Percentiles rank a stretch among this genome's conserved stretches.
phyloP scores from a whole-genome alignment of 2,888 invertebrate species.

The Cataglyphis altisquamis region DNA sequence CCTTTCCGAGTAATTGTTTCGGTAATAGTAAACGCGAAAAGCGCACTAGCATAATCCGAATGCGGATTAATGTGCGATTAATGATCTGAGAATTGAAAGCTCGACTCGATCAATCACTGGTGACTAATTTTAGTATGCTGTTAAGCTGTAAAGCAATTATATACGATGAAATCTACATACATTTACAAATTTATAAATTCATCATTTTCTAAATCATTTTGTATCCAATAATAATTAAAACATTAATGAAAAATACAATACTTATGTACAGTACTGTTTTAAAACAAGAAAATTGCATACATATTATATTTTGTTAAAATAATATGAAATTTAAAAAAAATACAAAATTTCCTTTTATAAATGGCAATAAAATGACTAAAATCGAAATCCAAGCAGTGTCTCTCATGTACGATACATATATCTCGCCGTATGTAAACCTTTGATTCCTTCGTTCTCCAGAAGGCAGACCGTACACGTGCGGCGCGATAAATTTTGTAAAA shows the following conservation, averaged over 20 bases:
- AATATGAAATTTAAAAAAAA: slow-evolving; percentile 2
- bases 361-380: background rate
- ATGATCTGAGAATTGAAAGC: slow-evolving; percentile 26
- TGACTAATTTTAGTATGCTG: slow-evolving; percentile 1
- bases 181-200: background rate
- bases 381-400: background rate
- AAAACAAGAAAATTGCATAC: background rate
- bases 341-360: background rate
- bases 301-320: background rate
- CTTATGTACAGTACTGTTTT: background rate
- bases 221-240: background rate
- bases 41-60: slow-evolving; percentile 16
- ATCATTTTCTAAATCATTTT: background rate
- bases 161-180: background rate
- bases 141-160: slow-evolving; percentile 25
- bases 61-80: slow-evolving; percentile 33
- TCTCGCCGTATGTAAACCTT: background rate
- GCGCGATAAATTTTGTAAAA: slow-evolving; percentile 5
- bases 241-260: background rate
- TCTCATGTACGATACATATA: background rate
- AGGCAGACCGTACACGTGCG: background rate
- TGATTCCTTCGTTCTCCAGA: background rate
- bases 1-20: background rate
- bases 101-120: slow-evolving; percentile 22
- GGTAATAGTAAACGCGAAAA: slow-evolving; percentile 4